Percentiles rank a stretch among this genome's conserved stretches.
These are phyloP conservation scores for Megalonaias nervosa DNA, from an alignment of 1,140 invertebrate species.

Conservation along the genomic window DNA sequence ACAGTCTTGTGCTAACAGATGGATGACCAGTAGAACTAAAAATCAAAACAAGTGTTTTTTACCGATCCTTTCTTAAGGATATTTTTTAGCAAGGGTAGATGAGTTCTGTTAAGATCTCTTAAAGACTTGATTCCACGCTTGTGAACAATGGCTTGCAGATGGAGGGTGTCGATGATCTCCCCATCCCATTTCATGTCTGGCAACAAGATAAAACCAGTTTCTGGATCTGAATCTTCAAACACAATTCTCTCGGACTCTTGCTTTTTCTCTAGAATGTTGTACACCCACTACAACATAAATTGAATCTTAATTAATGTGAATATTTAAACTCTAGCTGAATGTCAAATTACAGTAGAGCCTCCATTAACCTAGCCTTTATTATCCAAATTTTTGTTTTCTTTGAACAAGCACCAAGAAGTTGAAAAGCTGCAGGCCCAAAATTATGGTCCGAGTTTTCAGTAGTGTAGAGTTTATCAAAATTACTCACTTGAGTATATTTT, in stretches of 20 bases:
- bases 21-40: neutral
- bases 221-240: constrained; percentile 79
- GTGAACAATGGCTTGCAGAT: constrained; percentile 86
- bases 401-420: no score
- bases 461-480: no score
- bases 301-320: no score
- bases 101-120: constrained; percentile 83
- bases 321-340: no score
- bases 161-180: constrained; percentile 81
- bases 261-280: constrained; percentile 94
- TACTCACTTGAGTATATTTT: no score
- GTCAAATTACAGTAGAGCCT: no score
- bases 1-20: no score
- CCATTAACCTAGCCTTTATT: no score
- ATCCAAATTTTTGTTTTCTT: no score
- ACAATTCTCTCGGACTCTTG: constrained; percentile 90
- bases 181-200: constrained; percentile 97
- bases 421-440: no score
- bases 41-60: neutral
- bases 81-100: constrained; percentile 89
- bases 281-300: constrained; percentile 94
- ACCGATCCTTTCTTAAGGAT: constrained; percentile 81
- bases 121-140: constrained; percentile 84
- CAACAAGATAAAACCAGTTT: constrained; percentile 88
- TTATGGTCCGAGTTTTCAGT: no score